Base-by-base conservation (phyloP, 2,888 invertebrate genomes). In the Cerastis leucographa region DNA sequence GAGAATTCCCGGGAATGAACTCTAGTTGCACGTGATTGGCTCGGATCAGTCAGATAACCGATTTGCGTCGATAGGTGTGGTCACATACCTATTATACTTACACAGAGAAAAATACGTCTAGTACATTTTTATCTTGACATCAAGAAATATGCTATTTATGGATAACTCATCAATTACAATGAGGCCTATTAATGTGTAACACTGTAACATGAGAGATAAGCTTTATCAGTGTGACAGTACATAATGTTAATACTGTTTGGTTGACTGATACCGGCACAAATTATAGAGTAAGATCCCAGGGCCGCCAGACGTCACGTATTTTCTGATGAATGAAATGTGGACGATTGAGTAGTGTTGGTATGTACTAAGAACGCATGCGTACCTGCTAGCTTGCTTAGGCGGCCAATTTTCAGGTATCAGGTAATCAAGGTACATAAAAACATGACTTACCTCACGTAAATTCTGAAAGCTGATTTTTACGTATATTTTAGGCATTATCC, bases 191-290 rank as follows among this genome's bases (percentile, higher is more conserved):
- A 54, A 67, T 62, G 35, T 40, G 68, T 54, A n/a, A n/a, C n/a
- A n/a, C n/a, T n/a, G n/a, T n/a, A n/a, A 66, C 54, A 51, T 40
- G 44, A n/a, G 29, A 65, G 80, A 80, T 83, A 79, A 74, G 56
- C 19, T 66, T 76, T 84, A 83, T 83, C 83, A 78, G 44, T 74
- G 17, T 71, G 72, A 54, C 56, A 81, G 66, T 51, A 72, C 42
- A 71, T 70, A 73, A 81, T 59, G 65, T n/a, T 74, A 73, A 76
- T 77, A 77, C 67, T 68, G 62, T 71, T 62, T 56, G n/a, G 68
- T 35, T 65, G 69, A 70, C 17, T 76, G 76, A 77, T 81, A 77
- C 54, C 42, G 61, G 59, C n/a, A 64, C 17, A 44, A n/a, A n/a
- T n/a, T n/a, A n/a, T n/a, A n/a, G n/a, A n/a, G n/a, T n/a, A n/a